Base-by-base conservation (phyloP, 2,113 vertebrate genomes). In the Prinia subflava region DNA sequence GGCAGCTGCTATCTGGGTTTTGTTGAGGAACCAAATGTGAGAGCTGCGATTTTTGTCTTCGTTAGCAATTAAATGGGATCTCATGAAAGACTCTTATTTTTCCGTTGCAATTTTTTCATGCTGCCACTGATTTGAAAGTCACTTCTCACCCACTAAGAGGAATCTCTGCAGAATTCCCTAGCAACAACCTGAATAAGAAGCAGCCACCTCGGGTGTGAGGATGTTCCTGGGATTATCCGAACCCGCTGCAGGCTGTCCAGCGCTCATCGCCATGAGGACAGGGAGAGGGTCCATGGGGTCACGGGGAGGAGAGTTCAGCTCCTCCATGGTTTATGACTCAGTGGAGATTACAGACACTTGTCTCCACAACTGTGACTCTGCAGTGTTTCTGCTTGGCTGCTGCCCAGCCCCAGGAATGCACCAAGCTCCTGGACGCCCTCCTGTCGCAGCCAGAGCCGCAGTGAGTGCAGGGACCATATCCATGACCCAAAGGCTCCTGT, bases 241-340 rank as follows among this genome's bases (percentile, higher is more conserved):
- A 33, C 20, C 47, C 52, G 2, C 7, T 2, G 0, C 17, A 4
- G 59, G 71, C 44, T 47, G 60, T 4, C 50, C 1, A 1, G 62
- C 0, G 0, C 16, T 13, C n/a, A 4, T 39, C 0, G 1, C 49
- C 0, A 0, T 0, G 19, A 24, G 73, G 68, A 30, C 0, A 0
- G 25, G 11, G 15, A 44, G 25, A 49, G 64, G 15, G 46, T 57
- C 50, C 60, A 8, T 2, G 2, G 7, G 59, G 44, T 68, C 73
- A 31, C 4, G 1, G 81, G 53, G 59, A 81, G 77, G n/a, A 78
- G 74, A 60, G 37, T 12, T 87, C 19, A 31, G 9, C 24, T 60
- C 37, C 68, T 44, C 8, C 28, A 1, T 5, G 50, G 67, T 82
- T 78, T 46, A 46, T 7, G 62, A 41, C 37, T 68, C 14, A 2